A percentile compares a stretch with the other conserved stretches of the same genome.
Conservation (phyloP, 2,113 vertebrate genomes). For the Pardalotus punctatus region DNA sequence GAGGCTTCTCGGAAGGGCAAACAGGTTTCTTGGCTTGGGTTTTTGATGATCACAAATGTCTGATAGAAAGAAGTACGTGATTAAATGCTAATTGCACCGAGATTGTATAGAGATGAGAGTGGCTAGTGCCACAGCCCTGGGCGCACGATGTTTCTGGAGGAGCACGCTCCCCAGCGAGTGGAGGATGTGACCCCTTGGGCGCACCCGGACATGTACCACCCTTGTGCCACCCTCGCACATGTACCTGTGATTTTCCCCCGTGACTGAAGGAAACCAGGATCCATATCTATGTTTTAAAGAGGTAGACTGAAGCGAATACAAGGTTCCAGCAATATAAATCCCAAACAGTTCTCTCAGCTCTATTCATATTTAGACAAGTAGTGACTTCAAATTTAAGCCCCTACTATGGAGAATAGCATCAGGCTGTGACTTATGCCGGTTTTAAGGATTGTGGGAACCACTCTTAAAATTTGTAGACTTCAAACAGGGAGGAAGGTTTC, state of each 20-base stretch:
- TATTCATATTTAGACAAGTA: not conserved
- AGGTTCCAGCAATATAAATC: not conserved
- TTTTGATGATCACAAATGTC: not conserved
- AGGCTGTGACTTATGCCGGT: not conserved
- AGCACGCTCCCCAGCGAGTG: fast-evolving
- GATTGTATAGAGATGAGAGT: not conserved
- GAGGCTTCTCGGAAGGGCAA: not conserved
- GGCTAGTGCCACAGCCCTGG: not conserved
- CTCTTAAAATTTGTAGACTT: not conserved
- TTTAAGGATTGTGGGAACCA: not conserved
- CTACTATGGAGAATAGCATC: not conserved
- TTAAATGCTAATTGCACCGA: not conserved
- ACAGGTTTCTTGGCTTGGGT: not conserved
- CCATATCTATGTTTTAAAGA: not conserved
- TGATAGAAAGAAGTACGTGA: not conserved
- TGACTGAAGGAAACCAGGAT: not conserved
- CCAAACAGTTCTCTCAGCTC: not conserved
- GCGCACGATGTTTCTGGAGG: fast-evolving
- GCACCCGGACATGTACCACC: fast-evolving
- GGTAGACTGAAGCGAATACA: not conserved
- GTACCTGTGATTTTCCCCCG: not conserved
- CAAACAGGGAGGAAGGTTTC: not conserved
- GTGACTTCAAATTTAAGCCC: not conserved
- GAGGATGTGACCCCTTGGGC: not conserved
- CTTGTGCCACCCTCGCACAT: not conserved